phyloP scores from a whole-genome alignment of 2,888 invertebrate species.

The Oxystoma pomonae region DNA sequence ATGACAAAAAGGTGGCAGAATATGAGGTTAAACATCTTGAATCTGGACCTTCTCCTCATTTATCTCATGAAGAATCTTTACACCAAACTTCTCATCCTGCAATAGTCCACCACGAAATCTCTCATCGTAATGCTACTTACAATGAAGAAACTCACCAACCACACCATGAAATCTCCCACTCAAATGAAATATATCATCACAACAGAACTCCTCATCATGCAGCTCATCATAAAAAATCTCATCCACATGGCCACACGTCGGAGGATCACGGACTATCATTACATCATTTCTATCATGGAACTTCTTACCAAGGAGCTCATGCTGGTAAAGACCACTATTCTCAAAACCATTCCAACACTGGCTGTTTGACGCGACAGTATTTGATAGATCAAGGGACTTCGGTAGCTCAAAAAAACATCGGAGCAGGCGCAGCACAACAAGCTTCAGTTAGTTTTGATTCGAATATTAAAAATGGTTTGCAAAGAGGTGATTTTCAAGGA shows the following conservation, averaged over 20 bases:
- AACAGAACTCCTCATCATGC: neutral
- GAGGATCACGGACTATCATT: too few species aligned
- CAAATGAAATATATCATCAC: neutral
- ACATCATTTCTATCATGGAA: too few species aligned
- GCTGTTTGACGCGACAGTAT: neutral
- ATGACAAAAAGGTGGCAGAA: neutral
- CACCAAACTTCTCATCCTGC: neutral
- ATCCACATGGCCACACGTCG: too few species aligned
- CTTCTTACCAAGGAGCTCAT: neutral
- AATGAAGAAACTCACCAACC: neutral
- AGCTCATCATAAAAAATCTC: neutral
- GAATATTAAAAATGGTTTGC: neutral
- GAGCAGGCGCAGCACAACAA: neutral
- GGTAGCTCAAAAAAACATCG: neutral
- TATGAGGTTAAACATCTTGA: too few species aligned
- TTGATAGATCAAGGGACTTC: neutral
- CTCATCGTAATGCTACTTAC: neutral
- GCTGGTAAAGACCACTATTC: neutral
- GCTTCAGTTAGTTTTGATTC: neutral
- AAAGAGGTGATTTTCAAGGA: neutral
- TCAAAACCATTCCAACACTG: neutral
- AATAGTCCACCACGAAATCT: neutral
- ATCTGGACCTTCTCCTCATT: too few species aligned
- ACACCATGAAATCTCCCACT: neutral
- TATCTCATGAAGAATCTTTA: neutral